Base-by-base conservation (phyloP, 2,888 invertebrate species). In the Lamellibrachia columna region DNA sequence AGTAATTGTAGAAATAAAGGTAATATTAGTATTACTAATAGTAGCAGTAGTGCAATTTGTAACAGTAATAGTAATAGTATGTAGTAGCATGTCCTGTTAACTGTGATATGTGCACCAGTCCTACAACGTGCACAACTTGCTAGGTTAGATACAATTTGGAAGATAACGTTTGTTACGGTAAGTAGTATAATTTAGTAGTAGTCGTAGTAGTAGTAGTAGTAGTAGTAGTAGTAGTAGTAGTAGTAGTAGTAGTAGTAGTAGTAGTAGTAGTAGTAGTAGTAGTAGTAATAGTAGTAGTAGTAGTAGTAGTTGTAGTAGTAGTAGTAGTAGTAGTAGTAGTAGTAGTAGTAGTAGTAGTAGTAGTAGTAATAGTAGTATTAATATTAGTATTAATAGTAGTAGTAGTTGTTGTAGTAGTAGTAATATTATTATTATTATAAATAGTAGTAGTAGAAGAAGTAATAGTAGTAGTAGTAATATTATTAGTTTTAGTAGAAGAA, bases 391-490 rank as follows among this genome's bases (percentile, higher is more conserved):
- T 28, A 28, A 28, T 28, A 28, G 28, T 28, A 28, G 28, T 28
- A 28, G 28, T 28, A 28, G 28, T 28, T 28, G 28, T 28, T 28
- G 90, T 90, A 90, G 1, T 90, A 90, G 90, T 90, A 90, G 90
- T 90, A 90, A n/a, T 90, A 90, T 15, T 90, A 90, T 15, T 90
- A 95, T 95, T 52, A 28, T 28, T 28, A 28, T 28, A 28, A 28
- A 28, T 28, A 28, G 0, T 28, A 28, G 28, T 28, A 28, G 28
- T 28, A 28, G 28, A 28, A 28, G 28, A 28, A 28, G 0, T 28
- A 28, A 28, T 90, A 90, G 90, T 90, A 90, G 90, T 90, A 90
- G 90, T 90, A 90, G 90, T 90, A 90, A n/a, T 90, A 90, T 15
- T 90, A 90, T 15, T 90, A 90, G 94, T 28, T 28, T 28, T 28